Base-by-base conservation (phyloP, 1,140 invertebrate species). In the Episyrphus balteatus region DNA sequence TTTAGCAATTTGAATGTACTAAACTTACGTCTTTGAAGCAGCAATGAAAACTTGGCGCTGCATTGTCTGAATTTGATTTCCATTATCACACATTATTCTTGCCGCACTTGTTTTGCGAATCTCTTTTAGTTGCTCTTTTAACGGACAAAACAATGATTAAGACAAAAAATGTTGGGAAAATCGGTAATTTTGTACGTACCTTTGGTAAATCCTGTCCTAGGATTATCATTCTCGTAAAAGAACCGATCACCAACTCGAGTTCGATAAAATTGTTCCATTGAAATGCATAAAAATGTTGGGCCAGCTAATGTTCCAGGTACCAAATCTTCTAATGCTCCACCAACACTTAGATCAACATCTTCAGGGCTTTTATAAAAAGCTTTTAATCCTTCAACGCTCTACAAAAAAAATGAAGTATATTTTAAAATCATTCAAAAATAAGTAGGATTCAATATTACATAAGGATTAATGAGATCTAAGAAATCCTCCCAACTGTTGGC, bases 281-380 rank as follows among this genome's bases (percentile, higher is more conserved):
- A 69, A 44, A 98, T 85, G 56, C 91, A 95, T 7, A 88, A 74
- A 70, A 93, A 92, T 1, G 91, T 95, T 3, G 92, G 92, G 2
- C 93, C 94, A 10, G 84, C 73, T 2, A 92, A 66, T 0, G 88
- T 81, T 2, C 83, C 84, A 1, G 78, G 73, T 0, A 88, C 75
- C 40, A 83, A 80, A 3, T 54, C 60, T 62, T 97, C 93, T 12
- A 92, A 66, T 5, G 88, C 79, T 5, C 84, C 89, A 13, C 84
- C 90, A n/a, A 92, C 83, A 32, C 83, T 84, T 12, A 96, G 67
- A 56, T 97, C 93, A 11, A 96, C 83, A 66, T 96, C 92, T 44
- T 90, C 82, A 0, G 82, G 80, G n/a, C 51, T 42, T 34, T 51
- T 44, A 17, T 65, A 66, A 1, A 66, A 42, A 5, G 56, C 56